phyloP scores from a whole-genome alignment of 2,888 invertebrate genomes.

The Anodontia alba region DNA sequence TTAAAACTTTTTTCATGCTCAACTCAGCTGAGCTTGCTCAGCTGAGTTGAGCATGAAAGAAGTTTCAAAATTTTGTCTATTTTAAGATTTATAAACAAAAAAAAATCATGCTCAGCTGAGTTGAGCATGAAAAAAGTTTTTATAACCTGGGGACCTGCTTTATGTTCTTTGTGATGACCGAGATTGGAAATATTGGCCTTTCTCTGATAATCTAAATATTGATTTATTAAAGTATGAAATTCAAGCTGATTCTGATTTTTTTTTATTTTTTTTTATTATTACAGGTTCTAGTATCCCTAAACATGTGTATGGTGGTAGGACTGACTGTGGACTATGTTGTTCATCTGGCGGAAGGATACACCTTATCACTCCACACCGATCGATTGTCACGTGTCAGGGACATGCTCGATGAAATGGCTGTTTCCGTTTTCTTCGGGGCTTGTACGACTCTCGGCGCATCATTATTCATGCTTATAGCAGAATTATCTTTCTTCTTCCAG shows the following conservation, averaged over 20 bases:
- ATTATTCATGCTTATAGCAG: conserved; percentile 75
- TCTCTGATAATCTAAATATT: no score
- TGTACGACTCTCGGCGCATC: conserved; percentile 79
- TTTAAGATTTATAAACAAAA: no score
- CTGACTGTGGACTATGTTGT: conserved; percentile 76
- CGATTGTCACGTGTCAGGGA: conserved; percentile 67
- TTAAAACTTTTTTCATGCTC: no score
- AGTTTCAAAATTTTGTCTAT: no score
- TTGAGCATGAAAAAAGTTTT: no score
- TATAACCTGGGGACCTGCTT: no score
- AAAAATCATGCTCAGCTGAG: no score
- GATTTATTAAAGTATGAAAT: no score
- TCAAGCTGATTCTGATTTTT: not conserved
- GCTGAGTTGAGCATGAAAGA: no score
- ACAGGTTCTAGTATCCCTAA: conserved; percentile 69
- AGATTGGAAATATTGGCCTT: no score
- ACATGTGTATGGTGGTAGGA: conserved; percentile 74
- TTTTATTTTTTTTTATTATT: conserved; percentile 15
- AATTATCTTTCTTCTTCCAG: conserved; percentile 78
- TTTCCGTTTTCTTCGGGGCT: conserved; percentile 80
- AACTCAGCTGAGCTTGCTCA: no score
- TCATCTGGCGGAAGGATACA: conserved; percentile 76
- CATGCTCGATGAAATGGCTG: conserved; percentile 72
- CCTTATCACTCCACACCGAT: conserved; percentile 60
- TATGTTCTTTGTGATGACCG: no score